These are phyloP conservation scores for Botia kubotai DNA, from an alignment of 2,797 vertebrate species.

Conservation along the genomic window DNA sequence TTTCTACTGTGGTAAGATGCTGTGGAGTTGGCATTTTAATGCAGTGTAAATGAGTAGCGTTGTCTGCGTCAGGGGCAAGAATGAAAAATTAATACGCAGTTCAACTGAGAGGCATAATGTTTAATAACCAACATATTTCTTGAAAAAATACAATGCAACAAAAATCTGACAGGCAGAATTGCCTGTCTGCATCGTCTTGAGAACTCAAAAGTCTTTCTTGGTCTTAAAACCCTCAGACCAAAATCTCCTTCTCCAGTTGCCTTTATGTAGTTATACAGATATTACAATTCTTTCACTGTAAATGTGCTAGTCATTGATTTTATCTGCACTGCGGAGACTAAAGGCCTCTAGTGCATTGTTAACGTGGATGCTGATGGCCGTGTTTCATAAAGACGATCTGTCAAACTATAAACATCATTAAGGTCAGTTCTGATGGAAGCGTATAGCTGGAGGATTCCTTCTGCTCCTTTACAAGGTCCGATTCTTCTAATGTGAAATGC, in stretches of 20 bases:
- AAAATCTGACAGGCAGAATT: conserved; percentile 35
- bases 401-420: conserved; percentile 53
- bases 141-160: conserved; percentile 24
- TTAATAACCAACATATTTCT: conserved; percentile 47
- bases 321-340: conserved; percentile 29
- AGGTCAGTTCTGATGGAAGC: conserved; percentile 44
- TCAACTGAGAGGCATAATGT: conserved; percentile 38
- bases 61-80: conserved; percentile 18
- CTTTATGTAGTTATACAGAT: conserved; percentile 12
- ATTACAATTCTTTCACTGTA: conserved; percentile 24
- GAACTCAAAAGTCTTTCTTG: conserved; percentile 27
- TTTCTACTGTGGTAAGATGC: conserved; percentile 25
- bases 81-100: conserved; percentile 40
- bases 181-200: conserved; percentile 29
- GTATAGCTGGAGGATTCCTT: conserved; percentile 6
- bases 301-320: conserved; percentile 40
- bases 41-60: conserved; percentile 21
- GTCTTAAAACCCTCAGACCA: conserved; percentile 22
- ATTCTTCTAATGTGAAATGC: conserved; percentile 26
- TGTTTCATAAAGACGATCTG: conserved; percentile 45
- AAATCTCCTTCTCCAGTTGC: neutral
- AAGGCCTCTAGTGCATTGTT: conserved; percentile 48
- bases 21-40: conserved; percentile 28
- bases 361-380: conserved; percentile 37
- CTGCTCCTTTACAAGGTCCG: neutral